A percentile compares a stretch with the other conserved stretches of the same genome.
Conservation (phyloP, 2,888 invertebrate species). For the Creontiades dilutus region DNA sequence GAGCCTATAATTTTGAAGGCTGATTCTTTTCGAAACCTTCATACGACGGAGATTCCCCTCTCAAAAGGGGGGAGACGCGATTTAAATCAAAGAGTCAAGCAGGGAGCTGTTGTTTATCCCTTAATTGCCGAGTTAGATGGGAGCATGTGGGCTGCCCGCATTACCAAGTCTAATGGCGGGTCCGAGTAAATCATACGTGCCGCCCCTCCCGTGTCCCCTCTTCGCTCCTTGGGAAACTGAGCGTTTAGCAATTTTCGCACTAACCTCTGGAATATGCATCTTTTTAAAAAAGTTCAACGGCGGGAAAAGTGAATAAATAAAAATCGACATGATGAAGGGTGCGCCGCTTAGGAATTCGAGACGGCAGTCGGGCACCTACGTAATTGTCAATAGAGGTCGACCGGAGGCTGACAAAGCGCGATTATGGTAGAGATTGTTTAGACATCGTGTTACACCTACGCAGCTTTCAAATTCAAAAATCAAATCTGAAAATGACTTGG, state of each 20-base stretch:
- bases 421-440: slow-evolving; percentile 1
- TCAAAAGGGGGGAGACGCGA: slow-evolving; percentile 43
- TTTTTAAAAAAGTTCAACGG: background rate
- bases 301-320: slow-evolving; percentile 52
- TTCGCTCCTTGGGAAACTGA: slow-evolving; percentile 19
- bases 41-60: background rate
- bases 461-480: background rate
- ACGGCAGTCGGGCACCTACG: slow-evolving; percentile 31
- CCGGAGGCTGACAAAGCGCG: background rate
- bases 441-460: slow-evolving; percentile 20
- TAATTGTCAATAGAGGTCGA: background rate
- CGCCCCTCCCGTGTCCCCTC: background rate
- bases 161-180: slow-evolving; percentile 69
- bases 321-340: slow-evolving; percentile 7
- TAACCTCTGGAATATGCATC: slow-evolving; percentile 22
- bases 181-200: slow-evolving; percentile 67
- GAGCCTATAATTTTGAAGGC: slow-evolving; percentile 42
- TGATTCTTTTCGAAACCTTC: slow-evolving; percentile 16
- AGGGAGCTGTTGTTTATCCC: slow-evolving; percentile 69
- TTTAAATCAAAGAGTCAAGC: slow-evolving; percentile 68
- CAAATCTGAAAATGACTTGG: background rate
- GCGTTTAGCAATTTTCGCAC: slow-evolving; percentile 53
- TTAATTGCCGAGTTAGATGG: slow-evolving; percentile 69
- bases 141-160: slow-evolving; percentile 71
- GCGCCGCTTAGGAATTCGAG: slow-evolving; percentile 9